These are phyloP conservation scores for Poliocrania exsul DNA, from an alignment of 2,797 vertebrate genomes.

Conservation along the genomic window DNA sequence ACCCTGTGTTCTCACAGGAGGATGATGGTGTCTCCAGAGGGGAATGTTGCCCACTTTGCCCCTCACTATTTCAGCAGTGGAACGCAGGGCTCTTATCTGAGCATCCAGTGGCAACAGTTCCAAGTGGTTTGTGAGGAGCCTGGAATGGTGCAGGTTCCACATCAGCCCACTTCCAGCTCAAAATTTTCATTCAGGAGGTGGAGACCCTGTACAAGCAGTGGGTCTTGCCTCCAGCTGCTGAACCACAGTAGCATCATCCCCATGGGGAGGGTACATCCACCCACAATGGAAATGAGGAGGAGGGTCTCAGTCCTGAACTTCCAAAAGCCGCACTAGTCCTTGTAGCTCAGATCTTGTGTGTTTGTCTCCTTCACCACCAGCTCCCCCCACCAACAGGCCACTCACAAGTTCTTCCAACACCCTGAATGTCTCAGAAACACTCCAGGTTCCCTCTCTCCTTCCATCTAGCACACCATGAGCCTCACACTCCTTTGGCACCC, in stretches of 20 bases:
- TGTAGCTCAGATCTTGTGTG: background rate
- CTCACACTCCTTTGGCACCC: background rate
- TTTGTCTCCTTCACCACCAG: background rate
- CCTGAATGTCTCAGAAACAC: background rate
- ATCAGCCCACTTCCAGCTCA: background rate
- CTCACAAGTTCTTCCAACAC: background rate
- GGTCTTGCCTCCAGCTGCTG: background rate
- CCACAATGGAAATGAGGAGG: fast-evolving
- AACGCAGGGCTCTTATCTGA: background rate
- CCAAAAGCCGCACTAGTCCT: background rate
- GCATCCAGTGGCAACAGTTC: background rate
- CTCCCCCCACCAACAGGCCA: background rate
- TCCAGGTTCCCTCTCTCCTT: background rate
- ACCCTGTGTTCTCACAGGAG: background rate
- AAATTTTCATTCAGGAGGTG: background rate
- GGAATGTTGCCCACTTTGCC: background rate
- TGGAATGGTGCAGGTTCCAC: background rate
- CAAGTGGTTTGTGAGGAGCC: background rate
- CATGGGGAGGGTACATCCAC: fast-evolving
- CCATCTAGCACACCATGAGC: fast-evolving
- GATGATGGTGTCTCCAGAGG: background rate
- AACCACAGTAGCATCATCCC: background rate
- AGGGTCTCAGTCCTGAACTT: background rate
- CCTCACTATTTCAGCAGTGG: background rate
- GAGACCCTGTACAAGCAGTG: background rate